Evolutionary conservation across 1,140 invertebrate species (phyloP), one percentile per base, ranked within the genome.

Genomic region (Drosophila pachea): DNA sequence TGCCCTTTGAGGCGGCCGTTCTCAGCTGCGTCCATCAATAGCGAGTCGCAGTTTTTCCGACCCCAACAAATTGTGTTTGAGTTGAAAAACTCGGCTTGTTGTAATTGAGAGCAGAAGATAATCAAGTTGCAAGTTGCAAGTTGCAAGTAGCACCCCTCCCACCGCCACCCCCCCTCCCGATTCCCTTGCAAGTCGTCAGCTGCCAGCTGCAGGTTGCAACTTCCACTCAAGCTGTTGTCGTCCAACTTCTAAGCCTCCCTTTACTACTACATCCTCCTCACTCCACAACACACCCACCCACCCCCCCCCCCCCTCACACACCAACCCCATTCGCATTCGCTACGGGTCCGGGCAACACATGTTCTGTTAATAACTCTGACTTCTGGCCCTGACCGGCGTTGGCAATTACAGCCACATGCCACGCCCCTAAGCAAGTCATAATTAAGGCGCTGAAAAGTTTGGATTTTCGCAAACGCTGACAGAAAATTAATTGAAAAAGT

Each of bases 401-500:
- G 14, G 56, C 50, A 72, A 75, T 63, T 72, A 47, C 66, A 54
- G 63, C 3, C 73, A 72, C 64, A 63, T 59, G 47, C 45, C 45
- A 62, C 58, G 50, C 47, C 43, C 31, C 33, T 22, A 33, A 33
- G 16, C 43, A 56, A 68, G 76, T 36, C 61, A 73, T 71, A 84
- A 84, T 78, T 83, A 83, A 69, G 55, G 60, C 56, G 42, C 22
- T 2, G 1, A 74, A 50, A 47, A 36, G 60, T 72, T 56, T 56
- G 12, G 35, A 29, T 83, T 82, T 81, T 68, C 61, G 79, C 79
- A 14, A 84, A 68, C 79, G 79, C 76, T 79, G 79, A 83, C 79
- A 83, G 79, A 83, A 83, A 83, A 83, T 83, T 83, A 83, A 83
- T 83, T 83, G 75, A 84, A 83, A 83, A 79, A 77, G 36, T 73